Base-by-base conservation (phyloP, 2,888 invertebrate species). In the Uloborus plumipes region DNA sequence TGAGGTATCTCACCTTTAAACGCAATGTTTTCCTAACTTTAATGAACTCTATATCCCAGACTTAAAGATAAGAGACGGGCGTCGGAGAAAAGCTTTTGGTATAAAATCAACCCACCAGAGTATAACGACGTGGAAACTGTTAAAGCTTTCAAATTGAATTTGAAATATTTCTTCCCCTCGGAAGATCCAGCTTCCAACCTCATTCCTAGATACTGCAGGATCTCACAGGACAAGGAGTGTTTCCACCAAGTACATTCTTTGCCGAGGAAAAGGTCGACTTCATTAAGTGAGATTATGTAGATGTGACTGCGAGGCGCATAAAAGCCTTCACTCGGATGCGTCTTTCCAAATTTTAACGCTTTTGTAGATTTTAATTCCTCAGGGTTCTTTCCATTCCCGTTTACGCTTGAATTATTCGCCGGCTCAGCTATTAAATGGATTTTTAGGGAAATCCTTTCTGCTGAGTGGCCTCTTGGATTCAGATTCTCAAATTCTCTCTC, bases 221-320 rank as follows among this genome's bases (percentile, higher is more conserved):
- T 39, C 39, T 39, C 39, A 39, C 39, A 39, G 39, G 39, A 39
- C 39, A 39, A 39, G 39, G 39, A 39, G 39, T 39, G 39, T 61
- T 61, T 61, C 31, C 61, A 31, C 31, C 61, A 18, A 20, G 72
- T n/a, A 47, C 20, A 64, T 31, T 51, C 64, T 73, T 73, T 62
- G 72, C 50, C 62, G 53, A 64, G 62, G 47, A 73, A 73, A 65
- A 74, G 74, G 74, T 74, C 74, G 74, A 66, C 64, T 74, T 74
- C 74, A 74, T 74, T 74, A 74, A 55, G 65, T 39, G 55, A 62
- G 64, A 65, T 74, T 74, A 74, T 74, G 65, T 74, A 55, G 61
- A 73, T 73, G 59, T 53, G 72, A 53, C 62, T 53, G 72, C 64
- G 50, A 50, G 72, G 47, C 26, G 53, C 31, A 51, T 62, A 39